Evolutionary conservation across 2,888 invertebrate genomes (phyloP).

Genomic region (Arenicola marina): DNA sequence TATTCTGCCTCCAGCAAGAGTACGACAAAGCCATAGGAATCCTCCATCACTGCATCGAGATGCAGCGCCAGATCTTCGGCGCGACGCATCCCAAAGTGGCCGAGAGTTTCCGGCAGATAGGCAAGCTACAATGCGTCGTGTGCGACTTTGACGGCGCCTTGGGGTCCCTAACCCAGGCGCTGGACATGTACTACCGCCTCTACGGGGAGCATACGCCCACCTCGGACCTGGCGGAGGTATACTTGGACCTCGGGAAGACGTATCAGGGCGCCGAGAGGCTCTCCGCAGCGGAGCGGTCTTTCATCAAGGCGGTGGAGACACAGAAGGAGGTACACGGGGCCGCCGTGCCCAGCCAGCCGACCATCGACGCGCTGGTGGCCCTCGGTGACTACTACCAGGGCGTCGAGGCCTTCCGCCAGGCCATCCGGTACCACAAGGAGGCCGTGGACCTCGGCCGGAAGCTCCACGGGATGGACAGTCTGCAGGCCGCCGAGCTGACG

Average conservation of each 20-base stretch:
- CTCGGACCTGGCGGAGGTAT: neutral
- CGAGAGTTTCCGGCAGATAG: neutral
- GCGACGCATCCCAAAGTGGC: neutral
- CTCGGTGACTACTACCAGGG: neutral
- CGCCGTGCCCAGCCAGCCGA: neutral
- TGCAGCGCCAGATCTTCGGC: neutral
- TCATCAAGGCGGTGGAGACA: neutral
- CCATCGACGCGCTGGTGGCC: neutral
- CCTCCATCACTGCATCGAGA: neutral
- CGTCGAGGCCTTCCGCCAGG: neutral
- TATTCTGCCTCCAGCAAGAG: neutral
- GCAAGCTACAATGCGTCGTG: neutral
- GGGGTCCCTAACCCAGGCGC: neutral
- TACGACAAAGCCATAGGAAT: neutral
- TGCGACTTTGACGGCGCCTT: constrained; percentile 1
- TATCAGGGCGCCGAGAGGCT: neutral
- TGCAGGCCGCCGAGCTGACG: neutral
- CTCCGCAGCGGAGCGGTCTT: neutral
- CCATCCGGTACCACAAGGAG: neutral
- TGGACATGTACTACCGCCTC: neutral
- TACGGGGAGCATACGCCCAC: neutral
- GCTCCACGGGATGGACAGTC: neutral
- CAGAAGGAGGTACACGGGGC: neutral
- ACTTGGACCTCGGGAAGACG: neutral
- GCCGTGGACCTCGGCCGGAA: neutral